Evolutionary conservation across 1,140 invertebrate genomes (phyloP).

Genomic region (Aphelenchoides fujianensis): DNA sequence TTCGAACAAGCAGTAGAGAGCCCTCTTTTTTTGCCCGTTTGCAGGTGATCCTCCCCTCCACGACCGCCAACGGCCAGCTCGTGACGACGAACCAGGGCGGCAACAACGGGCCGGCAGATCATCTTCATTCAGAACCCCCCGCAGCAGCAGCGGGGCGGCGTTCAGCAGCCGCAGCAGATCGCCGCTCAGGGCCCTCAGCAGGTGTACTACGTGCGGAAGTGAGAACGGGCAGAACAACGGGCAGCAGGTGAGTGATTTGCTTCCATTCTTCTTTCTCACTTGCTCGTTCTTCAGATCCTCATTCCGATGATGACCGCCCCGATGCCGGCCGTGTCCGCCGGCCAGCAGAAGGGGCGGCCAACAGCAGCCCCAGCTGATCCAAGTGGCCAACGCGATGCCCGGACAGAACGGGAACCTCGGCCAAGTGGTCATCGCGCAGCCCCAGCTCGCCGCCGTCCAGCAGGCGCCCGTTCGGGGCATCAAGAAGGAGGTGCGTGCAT

Average conservation of each 20-base stretch:
- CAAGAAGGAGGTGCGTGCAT: constrained; percentile 11
- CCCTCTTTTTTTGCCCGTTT: constrained; percentile 1
- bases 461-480: not conserved
- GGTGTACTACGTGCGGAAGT: constrained; percentile 21
- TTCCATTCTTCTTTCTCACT: not conserved
- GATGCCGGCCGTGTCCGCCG: not conserved
- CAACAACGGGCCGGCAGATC: constrained; percentile 7
- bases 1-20: not conserved
- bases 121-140: constrained; percentile 9
- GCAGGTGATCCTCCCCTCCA: constrained; percentile 14
- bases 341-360: not conserved
- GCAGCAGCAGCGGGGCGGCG: not conserved
- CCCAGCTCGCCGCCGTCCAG: not conserved
- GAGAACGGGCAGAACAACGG: constrained; percentile 14
- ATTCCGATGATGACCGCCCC: constrained; percentile 19
- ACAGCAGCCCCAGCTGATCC: constrained; percentile 22
- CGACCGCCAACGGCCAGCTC: constrained; percentile 3
- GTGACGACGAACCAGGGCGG: not conserved
- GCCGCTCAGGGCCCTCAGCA: constrained; percentile 8
- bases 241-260: constrained; percentile 22
- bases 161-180: constrained; percentile 21
- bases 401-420: constrained; percentile 21
- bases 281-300: constrained; percentile 23
- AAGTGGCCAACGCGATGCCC: constrained; percentile 13
- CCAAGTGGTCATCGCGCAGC: constrained; percentile 21